Conservation (phyloP, 2,888 invertebrate genomes). For the Platycheirus rosarum region DNA sequence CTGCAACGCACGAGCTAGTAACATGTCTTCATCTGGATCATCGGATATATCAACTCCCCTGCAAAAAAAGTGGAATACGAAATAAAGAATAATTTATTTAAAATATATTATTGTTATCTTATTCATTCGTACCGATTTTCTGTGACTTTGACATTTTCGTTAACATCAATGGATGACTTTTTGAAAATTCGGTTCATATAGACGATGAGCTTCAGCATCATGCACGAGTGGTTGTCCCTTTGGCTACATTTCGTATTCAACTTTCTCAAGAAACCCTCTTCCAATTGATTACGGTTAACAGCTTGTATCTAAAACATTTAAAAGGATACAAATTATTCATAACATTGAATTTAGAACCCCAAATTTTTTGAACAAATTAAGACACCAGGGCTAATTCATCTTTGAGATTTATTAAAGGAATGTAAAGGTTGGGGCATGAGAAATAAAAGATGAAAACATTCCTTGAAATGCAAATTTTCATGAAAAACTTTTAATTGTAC, state of each 20-base stretch:
- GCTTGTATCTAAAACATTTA: slow-evolving; percentile 81
- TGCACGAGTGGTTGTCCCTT: slow-evolving; percentile 90
- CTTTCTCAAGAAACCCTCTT: slow-evolving; percentile 89
- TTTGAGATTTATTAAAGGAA: too few relatives aligned
- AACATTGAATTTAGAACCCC: too few relatives aligned
- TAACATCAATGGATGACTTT: slow-evolving; percentile 90
- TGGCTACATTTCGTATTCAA: slow-evolving; percentile 90
- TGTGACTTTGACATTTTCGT: slow-evolving; percentile 89
- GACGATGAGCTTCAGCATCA: slow-evolving; percentile 91
- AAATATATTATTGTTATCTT: neutral
- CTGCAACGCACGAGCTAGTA: slow-evolving; percentile 82
- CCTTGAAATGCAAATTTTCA: too few relatives aligned
- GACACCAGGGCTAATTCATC: too few relatives aligned
- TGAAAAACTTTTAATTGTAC: too few relatives aligned
- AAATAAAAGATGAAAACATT: too few relatives aligned
- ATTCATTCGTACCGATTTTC: slow-evolving; percentile 85
- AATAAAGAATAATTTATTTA: neutral
- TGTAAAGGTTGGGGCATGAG: too few relatives aligned
- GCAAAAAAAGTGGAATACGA: slow-evolving; percentile 33
- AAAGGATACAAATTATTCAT: too few relatives aligned
- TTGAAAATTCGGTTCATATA: slow-evolving; percentile 92
- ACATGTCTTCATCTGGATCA: slow-evolving; percentile 85
- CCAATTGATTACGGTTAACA: slow-evolving; percentile 82
- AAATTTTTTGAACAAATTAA: too few relatives aligned
- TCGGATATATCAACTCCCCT: slow-evolving; percentile 80